Base-by-base conservation (phyloP, 1,140 invertebrate genomes). In the Lanistes nyassanus region DNA sequence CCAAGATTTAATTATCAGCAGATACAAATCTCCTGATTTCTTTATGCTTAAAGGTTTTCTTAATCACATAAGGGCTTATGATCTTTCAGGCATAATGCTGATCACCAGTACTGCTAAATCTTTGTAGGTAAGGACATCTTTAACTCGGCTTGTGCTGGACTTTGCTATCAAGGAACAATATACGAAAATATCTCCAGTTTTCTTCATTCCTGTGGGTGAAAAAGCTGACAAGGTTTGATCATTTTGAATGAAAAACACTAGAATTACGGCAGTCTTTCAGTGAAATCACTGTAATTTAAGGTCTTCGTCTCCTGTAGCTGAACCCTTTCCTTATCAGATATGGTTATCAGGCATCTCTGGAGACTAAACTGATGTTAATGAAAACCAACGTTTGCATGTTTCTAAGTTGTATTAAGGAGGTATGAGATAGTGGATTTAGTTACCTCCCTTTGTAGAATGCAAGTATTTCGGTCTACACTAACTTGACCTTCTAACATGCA, bases 81-180 rank as follows among this genome's bases (percentile, higher is more conserved):
- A 13, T 3, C n/a, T 60, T 26, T 26, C 56, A 60, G 9, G n/a
- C 56, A 16, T 5, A 13, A 6, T 16, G 19, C 42, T 47, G 19
- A 47, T 47, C 42, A 47, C 19, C 19, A 16, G 19, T 2, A 9
- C 23, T 60, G 56, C 3, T 60, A 11, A 1, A 60, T 16, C 9
- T 60, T n/a, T 60, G 9, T 23, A 72, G 70, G 70, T 72, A 37
- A 72, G 70, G n/a, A 39, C 55, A 62, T 29, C 16, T 6, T 5
- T 72, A 9, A 72, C 70, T 9, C 55, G 56, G 0, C 70, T 72
- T n/a, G 42, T 72, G 55, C 23, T 72, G 70, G n/a, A 60, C 7
- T 72, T 72, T 42, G 70, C 53, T 26, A 42, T n/a, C 31, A 72
- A 72, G 47, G n/a, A 72, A 11, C 36, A 42, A 56, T 72, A 60